A percentile compares a stretch with the other conserved stretches of the same genome.
Evolutionary conservation across 2,888 invertebrate genomes (phyloP).

Genomic region (Prosopocoilus inquinatus): DNA sequence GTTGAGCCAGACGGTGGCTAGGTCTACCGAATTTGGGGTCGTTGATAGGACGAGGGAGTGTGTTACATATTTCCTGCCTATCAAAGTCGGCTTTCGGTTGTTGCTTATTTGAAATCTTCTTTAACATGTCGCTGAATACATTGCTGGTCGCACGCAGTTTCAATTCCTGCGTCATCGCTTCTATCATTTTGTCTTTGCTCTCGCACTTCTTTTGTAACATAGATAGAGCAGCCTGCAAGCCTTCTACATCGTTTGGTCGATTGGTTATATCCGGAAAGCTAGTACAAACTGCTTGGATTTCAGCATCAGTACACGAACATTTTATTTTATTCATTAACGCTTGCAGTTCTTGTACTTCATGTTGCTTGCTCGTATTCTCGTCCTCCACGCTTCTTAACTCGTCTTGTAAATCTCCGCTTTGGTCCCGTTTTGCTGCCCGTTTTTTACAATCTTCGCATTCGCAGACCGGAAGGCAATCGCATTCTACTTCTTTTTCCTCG

Average conservation of each 20-base stretch:
- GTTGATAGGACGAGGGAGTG: conserved; percentile 15
- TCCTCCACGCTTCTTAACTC: neutral
- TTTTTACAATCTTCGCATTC: neutral
- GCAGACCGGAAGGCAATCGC: neutral
- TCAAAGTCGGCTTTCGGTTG: conserved; percentile 15
- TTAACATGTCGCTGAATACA: conserved; percentile 18
- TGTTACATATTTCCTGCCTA: conserved; percentile 17
- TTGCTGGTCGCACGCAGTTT: conserved; percentile 30
- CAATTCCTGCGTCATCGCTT: conserved; percentile 41
- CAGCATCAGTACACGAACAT: conserved; percentile 28
- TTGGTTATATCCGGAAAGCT: conserved; percentile 6
- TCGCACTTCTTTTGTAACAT: conserved; percentile 42
- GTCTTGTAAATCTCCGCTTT: too few relatives aligned
- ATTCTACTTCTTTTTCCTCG: too few relatives aligned
- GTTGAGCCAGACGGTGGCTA: conserved; percentile 7
- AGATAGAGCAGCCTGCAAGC: conserved; percentile 39
- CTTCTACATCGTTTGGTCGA: conserved; percentile 12
- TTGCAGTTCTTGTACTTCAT: conserved; percentile 18
- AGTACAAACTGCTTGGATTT: conserved; percentile 13
- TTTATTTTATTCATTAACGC: conserved; percentile 23
- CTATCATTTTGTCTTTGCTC: conserved; percentile 44
- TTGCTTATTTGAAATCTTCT: conserved; percentile 11
- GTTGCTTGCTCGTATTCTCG: conserved; percentile 4
- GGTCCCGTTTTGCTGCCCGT: too few relatives aligned
- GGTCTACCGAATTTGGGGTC: conserved; percentile 15